Conservation (phyloP, 2,888 invertebrate species). For the Athetis lepigone region DNA sequence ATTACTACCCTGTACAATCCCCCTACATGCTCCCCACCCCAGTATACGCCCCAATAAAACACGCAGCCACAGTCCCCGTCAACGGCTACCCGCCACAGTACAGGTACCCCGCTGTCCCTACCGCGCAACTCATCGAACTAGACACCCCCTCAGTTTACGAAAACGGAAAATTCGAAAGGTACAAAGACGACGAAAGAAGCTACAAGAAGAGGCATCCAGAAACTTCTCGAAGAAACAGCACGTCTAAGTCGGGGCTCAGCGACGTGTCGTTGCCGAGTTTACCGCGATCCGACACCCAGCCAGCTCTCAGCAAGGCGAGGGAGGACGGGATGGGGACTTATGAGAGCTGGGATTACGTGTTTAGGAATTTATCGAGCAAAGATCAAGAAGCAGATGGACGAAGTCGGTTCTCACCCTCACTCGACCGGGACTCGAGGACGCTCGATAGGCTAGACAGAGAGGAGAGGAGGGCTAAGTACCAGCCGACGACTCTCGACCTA, state of each 20-base stretch:
- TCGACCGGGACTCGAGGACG: conserved; percentile 86
- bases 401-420: conserved; percentile 91
- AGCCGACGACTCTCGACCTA: conserved; percentile 88
- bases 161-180: conserved; percentile 80
- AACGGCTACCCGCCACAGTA: conserved; percentile 87
- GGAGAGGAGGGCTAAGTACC: conserved; percentile 85
- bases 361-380: conserved; percentile 93
- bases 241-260: conserved; percentile 83
- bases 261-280: conserved; percentile 84
- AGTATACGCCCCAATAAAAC: conserved; percentile 85
- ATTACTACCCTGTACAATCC: conserved; percentile 85
- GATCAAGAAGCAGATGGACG: conserved; percentile 93
- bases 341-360: conserved; percentile 95
- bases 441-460: conserved; percentile 85
- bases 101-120: conserved; percentile 91
- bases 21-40: conserved; percentile 88
- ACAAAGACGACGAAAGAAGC: conserved; percentile 75
- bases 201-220: conserved; percentile 76
- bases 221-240: conserved; percentile 79
- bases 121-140: conserved; percentile 92
- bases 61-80: conserved; percentile 83
- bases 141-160: conserved; percentile 87
- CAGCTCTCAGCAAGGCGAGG: conserved; percentile 87
- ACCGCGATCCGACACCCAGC: conserved; percentile 87
- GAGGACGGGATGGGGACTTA: conserved; percentile 93